Conservation (phyloP, 2,113 vertebrate genomes). For the Chaetodon auriga region DNA sequence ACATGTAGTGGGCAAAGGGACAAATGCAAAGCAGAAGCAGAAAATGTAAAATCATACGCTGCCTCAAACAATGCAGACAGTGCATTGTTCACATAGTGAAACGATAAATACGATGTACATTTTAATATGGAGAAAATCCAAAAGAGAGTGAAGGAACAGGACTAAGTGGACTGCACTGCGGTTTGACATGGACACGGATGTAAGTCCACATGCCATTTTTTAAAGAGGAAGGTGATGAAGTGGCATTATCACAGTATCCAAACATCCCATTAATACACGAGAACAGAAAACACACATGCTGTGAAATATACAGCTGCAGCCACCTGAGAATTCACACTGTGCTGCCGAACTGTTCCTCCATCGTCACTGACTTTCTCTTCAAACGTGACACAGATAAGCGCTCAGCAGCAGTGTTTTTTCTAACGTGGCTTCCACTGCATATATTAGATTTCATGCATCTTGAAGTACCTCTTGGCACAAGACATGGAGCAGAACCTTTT, state of each 20-base stretch:
- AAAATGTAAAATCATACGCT: conserved; percentile 43
- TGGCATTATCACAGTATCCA: neutral
- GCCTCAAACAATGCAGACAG: conserved; percentile 62
- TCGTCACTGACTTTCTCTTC: neutral
- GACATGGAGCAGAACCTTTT: conserved; percentile 98
- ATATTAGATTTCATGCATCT: conserved; percentile 47
- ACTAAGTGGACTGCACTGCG: neutral
- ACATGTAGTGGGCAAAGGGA: conserved; percentile 55
- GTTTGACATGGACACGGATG: neutral
- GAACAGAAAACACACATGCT: conserved; percentile 42
- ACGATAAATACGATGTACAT: conserved; percentile 28
- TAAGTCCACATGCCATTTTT: neutral
- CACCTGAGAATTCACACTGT: conserved; percentile 13
- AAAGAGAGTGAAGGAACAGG: neutral
- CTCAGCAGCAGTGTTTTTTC: neutral
- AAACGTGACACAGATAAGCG: neutral
- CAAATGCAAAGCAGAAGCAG: conserved; percentile 63
- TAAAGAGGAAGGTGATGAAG: conserved; percentile 4
- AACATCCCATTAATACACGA: neutral
- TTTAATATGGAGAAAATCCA: conserved; percentile 5
- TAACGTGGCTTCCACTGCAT: conserved; percentile 17
- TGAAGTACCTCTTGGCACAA: conserved; percentile 95
- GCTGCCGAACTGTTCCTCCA: too few species aligned
- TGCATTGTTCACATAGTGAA: conserved; percentile 59
- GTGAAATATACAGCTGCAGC: conserved; percentile 31